Evolutionary conservation across 2,888 invertebrate species (phyloP), one percentile per base, ranked within the genome.

Genomic region (Lasioglossum zephyrum): DNA sequence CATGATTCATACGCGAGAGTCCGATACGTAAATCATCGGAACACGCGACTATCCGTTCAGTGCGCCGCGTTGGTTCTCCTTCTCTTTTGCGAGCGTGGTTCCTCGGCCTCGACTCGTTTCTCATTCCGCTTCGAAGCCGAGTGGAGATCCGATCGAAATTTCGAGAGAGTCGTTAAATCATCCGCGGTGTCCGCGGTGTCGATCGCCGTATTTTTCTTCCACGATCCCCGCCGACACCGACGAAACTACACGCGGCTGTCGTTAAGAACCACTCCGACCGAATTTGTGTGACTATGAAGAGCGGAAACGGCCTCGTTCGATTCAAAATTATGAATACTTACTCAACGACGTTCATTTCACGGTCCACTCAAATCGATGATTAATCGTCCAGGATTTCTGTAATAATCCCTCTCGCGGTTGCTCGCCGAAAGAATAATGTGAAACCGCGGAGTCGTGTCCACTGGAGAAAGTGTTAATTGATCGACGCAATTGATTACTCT

Each of bases 121-220:
- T 66, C 13, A 16, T n/a, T 18, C 26, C 16, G 36, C 77, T 39
- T 31, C 63, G 13, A 16, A 26, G 16, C 63, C 63, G 31, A 63
- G 31, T 5, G 77, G 69, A 88, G 92, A 92, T 92, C 87, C 89
- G 92, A 92, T 92, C 92, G 92, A 93, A 92, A 92, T 93, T 93
- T 92, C 89, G 89, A 89, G 78, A 85, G 91, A 92, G 93, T 92
- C 93, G 90, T 92, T 93, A 93, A 93, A 93, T 93, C 92, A 93
- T 92, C 84, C 89, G 84, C 77, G 87, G 87, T 72, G 31, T 39
- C 84, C 77, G 73, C 81, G 81, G 87, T 88, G 90, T 89, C 89
- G 91, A 90, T 88, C 90, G 87, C 72, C 72, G 69, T 81, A 86
- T 91, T 88, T 87, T 85, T 89, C 87, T 89, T 86, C 72, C 75